Base-by-base conservation (phyloP, 2,888 invertebrate genomes). In the Caenorhabditis sinica region DNA sequence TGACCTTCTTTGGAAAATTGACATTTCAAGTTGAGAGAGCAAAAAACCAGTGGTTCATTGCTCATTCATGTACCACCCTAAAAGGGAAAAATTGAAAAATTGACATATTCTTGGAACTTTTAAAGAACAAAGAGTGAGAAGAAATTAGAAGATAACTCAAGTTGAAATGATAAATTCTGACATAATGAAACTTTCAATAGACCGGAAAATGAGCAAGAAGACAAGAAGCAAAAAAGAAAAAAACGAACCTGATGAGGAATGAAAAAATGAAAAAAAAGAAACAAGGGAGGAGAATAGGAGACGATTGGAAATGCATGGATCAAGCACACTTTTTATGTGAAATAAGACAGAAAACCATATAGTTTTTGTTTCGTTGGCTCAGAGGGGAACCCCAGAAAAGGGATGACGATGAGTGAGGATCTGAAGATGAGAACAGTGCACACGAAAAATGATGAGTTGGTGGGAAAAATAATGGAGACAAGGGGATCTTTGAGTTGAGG, bases 221-320 rank as follows among this genome's bases (percentile, higher is more conserved):
- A 13, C 30, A 33, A 40, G 11, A 11, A 13, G 13, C 11, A 6
- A 40, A 11, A 40, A 40, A 40, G 17, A 23, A 43, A 49, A 66
- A 63, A 73, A 61, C 36, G 36, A 61, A 73, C 43, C 17, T n/a
- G 17, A 72, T 30, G 36, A 74, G 20, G 40, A 74, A 53, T 63
- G 17, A 30, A 45, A 15, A 33, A 30, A 49, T 30, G 33, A 53
- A 28, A 40, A n/a, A 68, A 49, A 65, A 68, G n/a, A 66, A 76
- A 60, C n/a, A 30, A 51, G 36, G 23, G 11, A 36, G 20, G 15
- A 43, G n/a, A n/a, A n/a, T n/a, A n/a, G 25, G 23, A 63, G 63
- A 43, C 40, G 66, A 53, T 77, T 69, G 51, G 51, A 77, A 77
- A 77, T 77, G 76, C 76, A 77, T 77, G 76, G 40, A 68, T 77